These are phyloP conservation scores for Procambarus virginalis DNA, from an alignment of 1,140 invertebrate species.

Conservation along the genomic window DNA sequence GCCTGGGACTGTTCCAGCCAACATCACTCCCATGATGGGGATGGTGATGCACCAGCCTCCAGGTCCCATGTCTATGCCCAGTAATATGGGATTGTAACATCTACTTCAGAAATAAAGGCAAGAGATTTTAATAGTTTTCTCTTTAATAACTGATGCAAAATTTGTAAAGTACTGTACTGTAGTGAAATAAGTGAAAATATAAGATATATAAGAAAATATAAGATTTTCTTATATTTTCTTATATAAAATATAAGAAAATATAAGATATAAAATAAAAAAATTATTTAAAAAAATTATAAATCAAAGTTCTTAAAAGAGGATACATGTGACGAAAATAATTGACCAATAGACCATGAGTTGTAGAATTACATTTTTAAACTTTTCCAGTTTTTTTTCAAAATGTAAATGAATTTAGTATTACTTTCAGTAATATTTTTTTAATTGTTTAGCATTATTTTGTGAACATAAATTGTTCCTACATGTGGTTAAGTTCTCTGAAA, in stretches of 20 bases:
- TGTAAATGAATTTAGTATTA: neutral
- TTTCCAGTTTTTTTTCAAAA: no score
- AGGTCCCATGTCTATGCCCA: constrained; percentile 43
- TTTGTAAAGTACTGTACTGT: no score
- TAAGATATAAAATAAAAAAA: neutral
- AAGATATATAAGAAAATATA: no score
- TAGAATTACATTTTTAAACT: neutral
- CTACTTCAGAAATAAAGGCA: neutral
- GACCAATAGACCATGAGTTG: neutral
- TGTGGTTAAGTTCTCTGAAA: neutral
- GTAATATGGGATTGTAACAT: constrained; percentile 53
- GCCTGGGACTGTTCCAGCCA: neutral
- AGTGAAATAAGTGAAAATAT: neutral
- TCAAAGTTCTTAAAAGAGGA: neutral
- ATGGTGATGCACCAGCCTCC: constrained; percentile 26
- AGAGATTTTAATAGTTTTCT: neutral
- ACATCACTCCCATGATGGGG: constrained; percentile 28
- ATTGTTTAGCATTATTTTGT: neutral
- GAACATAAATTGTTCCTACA: neutral
- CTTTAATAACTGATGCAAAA: neutral
- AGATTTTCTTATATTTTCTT: no score
- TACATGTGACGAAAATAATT: neutral
- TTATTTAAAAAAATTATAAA: neutral
- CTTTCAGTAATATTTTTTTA: neutral
- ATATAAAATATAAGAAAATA: no score